Conservation (phyloP, 2,797 vertebrate species). For the Tinamus major region DNA sequence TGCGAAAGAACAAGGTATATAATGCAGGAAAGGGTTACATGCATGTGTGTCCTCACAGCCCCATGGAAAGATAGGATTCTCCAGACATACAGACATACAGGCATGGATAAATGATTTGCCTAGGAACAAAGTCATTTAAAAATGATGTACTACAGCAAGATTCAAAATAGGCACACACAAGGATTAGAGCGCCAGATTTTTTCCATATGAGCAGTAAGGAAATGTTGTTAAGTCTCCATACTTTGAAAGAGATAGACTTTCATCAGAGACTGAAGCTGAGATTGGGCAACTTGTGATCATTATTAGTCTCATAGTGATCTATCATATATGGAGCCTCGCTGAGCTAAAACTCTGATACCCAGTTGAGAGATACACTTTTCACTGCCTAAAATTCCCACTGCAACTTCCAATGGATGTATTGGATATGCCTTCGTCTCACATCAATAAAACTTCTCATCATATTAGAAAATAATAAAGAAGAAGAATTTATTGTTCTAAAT, state of each 20-base stretch:
- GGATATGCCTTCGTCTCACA: not conserved
- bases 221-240: not conserved
- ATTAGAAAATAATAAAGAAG: not conserved
- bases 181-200: not conserved
- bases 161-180: not conserved
- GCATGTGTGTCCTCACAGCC: not conserved
- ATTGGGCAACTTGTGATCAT: not conserved
- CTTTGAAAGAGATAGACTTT: not conserved
- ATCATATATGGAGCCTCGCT: not conserved
- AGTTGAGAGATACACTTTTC: not conserved
- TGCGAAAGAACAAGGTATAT: not conserved
- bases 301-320: not conserved
- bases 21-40: not conserved
- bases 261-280: not conserved
- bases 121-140: not conserved
- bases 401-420: not conserved
- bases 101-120: not conserved
- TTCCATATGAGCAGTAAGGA: not conserved
- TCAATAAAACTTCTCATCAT: not conserved
- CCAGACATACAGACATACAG: not conserved
- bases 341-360: not conserved
- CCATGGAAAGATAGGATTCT: not conserved
- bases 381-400: not conserved
- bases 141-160: not conserved
- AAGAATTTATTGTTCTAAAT: not conserved